Percentiles rank a stretch among this genome's conserved stretches.
Evolutionary conservation across 2,113 vertebrate species (phyloP).

Genomic region (Mastomys coucha): DNA sequence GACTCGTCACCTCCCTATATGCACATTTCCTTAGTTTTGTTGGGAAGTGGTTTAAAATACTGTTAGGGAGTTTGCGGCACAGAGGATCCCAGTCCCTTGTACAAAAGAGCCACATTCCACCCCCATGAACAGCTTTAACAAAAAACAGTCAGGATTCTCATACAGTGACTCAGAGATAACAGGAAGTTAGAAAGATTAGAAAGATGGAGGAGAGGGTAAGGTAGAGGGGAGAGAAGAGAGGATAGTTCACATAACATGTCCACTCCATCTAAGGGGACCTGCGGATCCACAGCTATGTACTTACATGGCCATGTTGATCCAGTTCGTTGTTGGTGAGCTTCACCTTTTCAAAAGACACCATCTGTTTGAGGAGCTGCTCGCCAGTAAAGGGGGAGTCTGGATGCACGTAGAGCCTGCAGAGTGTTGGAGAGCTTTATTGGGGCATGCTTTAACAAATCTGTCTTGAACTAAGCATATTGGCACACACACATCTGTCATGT

Average conservation of each 20-base stretch:
- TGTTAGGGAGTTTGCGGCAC: not conserved
- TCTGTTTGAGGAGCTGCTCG: slow-evolving; percentile 98
- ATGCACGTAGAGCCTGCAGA: slow-evolving; percentile 95
- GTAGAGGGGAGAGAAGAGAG: not conserved
- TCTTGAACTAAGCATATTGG: not conserved
- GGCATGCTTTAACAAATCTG: not conserved
- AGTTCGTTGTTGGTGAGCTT: slow-evolving; percentile 99
- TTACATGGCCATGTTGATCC: slow-evolving; percentile 98
- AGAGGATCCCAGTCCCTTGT: not conserved
- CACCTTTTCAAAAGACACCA: slow-evolving; percentile 99
- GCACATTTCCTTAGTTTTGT: not conserved
- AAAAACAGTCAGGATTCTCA: not conserved
- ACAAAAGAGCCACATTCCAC: not conserved
- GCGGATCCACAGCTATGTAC: slow-evolving; percentile 62
- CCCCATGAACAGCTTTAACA: not conserved
- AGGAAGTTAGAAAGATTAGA: not conserved
- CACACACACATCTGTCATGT: not conserved
- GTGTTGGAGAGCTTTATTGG: slow-evolving; percentile 36
- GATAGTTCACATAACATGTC: not conserved
- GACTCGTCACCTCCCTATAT: not conserved
- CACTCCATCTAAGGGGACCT: not conserved
- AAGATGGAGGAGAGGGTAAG: not conserved
- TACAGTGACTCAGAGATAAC: not conserved
- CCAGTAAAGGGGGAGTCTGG: slow-evolving; percentile 98
- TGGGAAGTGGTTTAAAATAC: not conserved